Percentiles rank a stretch among this genome's conserved stretches.
phyloP scores from a whole-genome alignment of 2,888 invertebrate species.

The Mactromeris polynyma region DNA sequence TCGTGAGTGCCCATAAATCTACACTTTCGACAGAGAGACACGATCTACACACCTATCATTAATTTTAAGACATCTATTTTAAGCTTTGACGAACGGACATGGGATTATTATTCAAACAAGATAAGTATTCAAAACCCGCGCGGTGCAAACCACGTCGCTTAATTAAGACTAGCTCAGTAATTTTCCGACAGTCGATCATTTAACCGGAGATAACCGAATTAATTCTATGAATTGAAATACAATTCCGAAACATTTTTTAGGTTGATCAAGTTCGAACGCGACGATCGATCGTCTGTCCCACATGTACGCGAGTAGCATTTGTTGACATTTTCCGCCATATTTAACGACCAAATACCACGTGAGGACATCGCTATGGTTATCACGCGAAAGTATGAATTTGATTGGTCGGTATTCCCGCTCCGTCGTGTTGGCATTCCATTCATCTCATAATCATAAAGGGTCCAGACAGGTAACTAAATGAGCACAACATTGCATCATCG shows the following conservation, averaged over 20 bases:
- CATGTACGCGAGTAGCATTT: slow-evolving; percentile 30
- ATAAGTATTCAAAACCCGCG: neutral
- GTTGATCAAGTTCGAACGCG: slow-evolving; percentile 28
- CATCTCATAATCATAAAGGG: slow-evolving; percentile 70
- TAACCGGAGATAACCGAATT: neutral
- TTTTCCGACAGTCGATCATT: neutral
- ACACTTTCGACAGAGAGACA: neutral
- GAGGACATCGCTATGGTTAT: slow-evolving; percentile 62
- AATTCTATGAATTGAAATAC: neutral
- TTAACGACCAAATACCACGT: slow-evolving; percentile 56
- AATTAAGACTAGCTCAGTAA: neutral
- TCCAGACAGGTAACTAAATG: slow-evolving; percentile 2
- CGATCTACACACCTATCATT: neutral
- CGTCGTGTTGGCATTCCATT: slow-evolving; percentile 78
- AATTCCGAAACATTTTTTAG: slow-evolving; percentile 21
- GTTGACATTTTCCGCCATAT: slow-evolving; percentile 71
- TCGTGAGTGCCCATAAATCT: neutral
- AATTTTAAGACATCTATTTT: neutral
- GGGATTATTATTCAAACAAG: neutral
- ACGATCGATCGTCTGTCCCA: slow-evolving; percentile 7
- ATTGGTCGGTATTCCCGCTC: slow-evolving; percentile 72
- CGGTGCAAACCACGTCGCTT: neutral
- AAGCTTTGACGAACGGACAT: neutral
- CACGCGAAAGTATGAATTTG: slow-evolving; percentile 62
- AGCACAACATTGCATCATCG: slow-evolving; percentile 65